These are phyloP conservation scores for Eunapius fragilis DNA, from an alignment of 37 sponge, comb jelly and placozoan species.

Conservation along the genomic window DNA sequence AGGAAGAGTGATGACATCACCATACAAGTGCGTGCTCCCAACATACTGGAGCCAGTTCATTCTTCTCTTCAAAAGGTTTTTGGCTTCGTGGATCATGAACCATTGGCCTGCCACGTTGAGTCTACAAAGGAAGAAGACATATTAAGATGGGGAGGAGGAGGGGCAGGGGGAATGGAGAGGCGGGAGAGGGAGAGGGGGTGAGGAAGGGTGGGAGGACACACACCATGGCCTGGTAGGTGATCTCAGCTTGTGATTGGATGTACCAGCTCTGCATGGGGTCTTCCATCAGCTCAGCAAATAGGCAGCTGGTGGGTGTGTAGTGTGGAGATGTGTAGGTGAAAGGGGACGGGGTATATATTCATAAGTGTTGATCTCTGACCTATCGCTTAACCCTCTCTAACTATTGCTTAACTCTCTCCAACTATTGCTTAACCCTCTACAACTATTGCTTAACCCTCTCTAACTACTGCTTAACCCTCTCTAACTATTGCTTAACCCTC, in stretches of 20 bases:
- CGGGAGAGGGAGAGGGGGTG: neutral
- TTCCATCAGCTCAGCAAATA: constrained; percentile 83
- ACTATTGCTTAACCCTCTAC: too few relatives aligned
- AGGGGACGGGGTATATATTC: too few relatives aligned
- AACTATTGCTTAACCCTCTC: too few relatives aligned
- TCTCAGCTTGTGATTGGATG: neutral
- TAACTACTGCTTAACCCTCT: too few relatives aligned
- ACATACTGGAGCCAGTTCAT: constrained; percentile 24
- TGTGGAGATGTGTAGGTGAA: neutral
- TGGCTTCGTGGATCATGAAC: constrained; percentile 41
- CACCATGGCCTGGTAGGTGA: neutral
- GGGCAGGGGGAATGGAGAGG: neutral
- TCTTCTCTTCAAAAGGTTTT: constrained; percentile 44
- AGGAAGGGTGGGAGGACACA: neutral
- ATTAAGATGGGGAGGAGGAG: neutral
- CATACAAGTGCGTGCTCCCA: too few relatives aligned
- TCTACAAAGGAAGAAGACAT: neutral
- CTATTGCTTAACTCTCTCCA: neutral
- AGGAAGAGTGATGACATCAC: neutral
- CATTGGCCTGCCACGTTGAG: constrained; percentile 9
- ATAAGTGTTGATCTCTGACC: too few relatives aligned
- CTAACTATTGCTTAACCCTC: too few relatives aligned
- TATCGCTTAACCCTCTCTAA: too few relatives aligned
- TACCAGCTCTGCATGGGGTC: constrained; percentile 68
- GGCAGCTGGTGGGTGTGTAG: constrained; percentile 16